phyloP scores from a whole-genome alignment of 2,888 invertebrate genomes.

The Hedychridium roseum region DNA sequence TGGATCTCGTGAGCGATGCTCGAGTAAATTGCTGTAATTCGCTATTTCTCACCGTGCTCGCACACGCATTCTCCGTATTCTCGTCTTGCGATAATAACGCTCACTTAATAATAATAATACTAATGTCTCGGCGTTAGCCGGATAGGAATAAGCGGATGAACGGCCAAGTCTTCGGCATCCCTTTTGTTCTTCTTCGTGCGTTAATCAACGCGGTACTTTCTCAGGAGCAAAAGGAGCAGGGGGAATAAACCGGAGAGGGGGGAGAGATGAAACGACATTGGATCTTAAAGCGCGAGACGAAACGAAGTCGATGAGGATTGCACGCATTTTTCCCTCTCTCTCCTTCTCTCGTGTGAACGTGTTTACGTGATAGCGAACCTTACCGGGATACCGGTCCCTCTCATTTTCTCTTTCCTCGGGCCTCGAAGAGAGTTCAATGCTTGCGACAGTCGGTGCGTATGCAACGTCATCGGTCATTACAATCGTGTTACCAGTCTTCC shows the following conservation, averaged over 20 bases:
- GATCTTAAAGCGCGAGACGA: neutral
- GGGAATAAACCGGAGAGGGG: neutral
- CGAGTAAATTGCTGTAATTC: slow-evolving; percentile 51
- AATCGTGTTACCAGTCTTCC: slow-evolving; percentile 38
- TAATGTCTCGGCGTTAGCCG: slow-evolving; percentile 15
- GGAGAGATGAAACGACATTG: neutral
- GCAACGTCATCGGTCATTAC: slow-evolving; percentile 33
- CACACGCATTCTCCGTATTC: too few relatives aligned
- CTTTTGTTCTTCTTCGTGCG: slow-evolving; percentile 15
- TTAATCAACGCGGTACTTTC: neutral
- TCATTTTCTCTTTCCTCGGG: too few relatives aligned
- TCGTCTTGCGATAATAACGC: slow-evolving; percentile 29
- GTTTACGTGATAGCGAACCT: slow-evolving; percentile 21
- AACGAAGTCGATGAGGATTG: neutral
- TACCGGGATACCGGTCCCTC: slow-evolving; percentile 45
- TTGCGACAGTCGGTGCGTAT: slow-evolving; percentile 49
- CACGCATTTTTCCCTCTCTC: too few relatives aligned
- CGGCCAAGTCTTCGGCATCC: slow-evolving; percentile 16
- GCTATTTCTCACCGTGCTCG: slow-evolving; percentile 38
- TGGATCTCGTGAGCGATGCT: too few relatives aligned
- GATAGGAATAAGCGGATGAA: slow-evolving; percentile 23
- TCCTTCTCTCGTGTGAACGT: neutral
- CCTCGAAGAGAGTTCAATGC: slow-evolving; percentile 59
- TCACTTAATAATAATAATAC: slow-evolving; percentile 40
- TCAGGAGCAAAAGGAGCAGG: neutral